These are phyloP conservation scores for Ruditapes philippinarum DNA, from an alignment of 1,140 invertebrate genomes.

Conservation along the genomic window DNA sequence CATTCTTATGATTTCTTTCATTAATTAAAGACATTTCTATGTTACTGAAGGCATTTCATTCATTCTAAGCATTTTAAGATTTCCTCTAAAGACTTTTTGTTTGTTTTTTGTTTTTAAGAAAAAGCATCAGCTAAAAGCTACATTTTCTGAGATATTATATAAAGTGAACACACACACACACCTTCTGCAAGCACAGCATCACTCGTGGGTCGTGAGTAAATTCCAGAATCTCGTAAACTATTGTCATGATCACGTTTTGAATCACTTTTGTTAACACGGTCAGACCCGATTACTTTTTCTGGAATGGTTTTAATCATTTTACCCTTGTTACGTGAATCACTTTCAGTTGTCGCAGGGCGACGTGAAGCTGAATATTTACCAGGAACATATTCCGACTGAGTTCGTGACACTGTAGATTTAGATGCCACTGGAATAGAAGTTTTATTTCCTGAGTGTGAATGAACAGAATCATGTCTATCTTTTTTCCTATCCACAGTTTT, in stretches of 20 bases:
- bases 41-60: too few species aligned
- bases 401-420: conserved; percentile 68
- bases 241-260: conserved; percentile 58
- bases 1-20: too few species aligned
- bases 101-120: too few species aligned
- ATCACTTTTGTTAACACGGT: conserved; percentile 45
- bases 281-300: conserved; percentile 49
- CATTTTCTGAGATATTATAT: background rate
- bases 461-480: conserved; percentile 45
- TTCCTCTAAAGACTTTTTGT: too few species aligned
- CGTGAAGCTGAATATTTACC: conserved; percentile 71
- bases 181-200: conserved; percentile 77
- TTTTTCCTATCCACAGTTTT: conserved; percentile 60
- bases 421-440: conserved; percentile 75
- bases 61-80: too few species aligned
- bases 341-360: conserved; percentile 61
- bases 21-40: too few species aligned
- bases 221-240: conserved; percentile 77
- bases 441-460: conserved; percentile 60
- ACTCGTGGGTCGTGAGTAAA: conserved; percentile 77
- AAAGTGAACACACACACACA: conserved; percentile 53
- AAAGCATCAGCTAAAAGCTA: background rate
- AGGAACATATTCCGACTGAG: conserved; percentile 75
- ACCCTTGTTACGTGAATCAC: conserved; percentile 62
- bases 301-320: conserved; percentile 70